A percentile compares a stretch with the other conserved stretches of the same genome.
These are phyloP conservation scores for Choloepus hoffmanni DNA, from an alignment of 2,113 vertebrate species.

Conservation along the genomic window DNA sequence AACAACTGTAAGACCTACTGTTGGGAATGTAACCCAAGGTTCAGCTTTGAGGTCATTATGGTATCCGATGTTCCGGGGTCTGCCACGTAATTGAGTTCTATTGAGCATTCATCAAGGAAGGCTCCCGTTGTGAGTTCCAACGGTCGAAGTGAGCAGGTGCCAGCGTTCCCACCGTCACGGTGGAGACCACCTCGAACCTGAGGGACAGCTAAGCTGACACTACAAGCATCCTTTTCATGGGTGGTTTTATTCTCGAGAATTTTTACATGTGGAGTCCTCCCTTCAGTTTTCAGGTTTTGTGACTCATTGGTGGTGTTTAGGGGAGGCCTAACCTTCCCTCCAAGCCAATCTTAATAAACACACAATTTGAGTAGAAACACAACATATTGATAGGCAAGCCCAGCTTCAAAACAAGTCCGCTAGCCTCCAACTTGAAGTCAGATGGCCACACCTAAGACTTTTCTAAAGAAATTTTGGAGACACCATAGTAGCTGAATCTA, in stretches of 20 bases:
- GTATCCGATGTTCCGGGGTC: constrained; percentile 3
- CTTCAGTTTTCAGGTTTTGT: not conserved
- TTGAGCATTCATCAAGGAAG: not conserved
- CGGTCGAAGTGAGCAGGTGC: not conserved
- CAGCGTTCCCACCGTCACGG: not conserved
- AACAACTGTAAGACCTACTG: constrained; percentile 66
- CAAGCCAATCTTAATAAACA: not conserved
- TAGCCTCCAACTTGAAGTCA: constrained; percentile 6
- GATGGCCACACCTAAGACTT: not conserved
- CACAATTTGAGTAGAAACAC: not conserved
- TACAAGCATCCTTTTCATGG: not conserved
- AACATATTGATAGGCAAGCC: not conserved
- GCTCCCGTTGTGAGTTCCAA: not conserved
- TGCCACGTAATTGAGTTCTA: not conserved
- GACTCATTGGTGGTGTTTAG: not conserved
- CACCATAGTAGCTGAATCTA: not conserved
- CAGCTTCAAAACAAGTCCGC: constrained; percentile 11
- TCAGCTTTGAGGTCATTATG: constrained; percentile 13
- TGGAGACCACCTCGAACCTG: not conserved
- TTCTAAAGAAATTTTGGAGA: constrained; percentile 39
- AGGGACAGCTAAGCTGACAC: not conserved
- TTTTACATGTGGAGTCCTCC: not conserved
- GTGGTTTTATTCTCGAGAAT: not conserved
- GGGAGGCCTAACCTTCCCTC: not conserved
- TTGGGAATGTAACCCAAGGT: constrained; percentile 33